Percentiles rank a stretch among this genome's conserved stretches.
Evolutionary conservation across 2,888 invertebrate species (phyloP).

Genomic region (Patella depressa): DNA sequence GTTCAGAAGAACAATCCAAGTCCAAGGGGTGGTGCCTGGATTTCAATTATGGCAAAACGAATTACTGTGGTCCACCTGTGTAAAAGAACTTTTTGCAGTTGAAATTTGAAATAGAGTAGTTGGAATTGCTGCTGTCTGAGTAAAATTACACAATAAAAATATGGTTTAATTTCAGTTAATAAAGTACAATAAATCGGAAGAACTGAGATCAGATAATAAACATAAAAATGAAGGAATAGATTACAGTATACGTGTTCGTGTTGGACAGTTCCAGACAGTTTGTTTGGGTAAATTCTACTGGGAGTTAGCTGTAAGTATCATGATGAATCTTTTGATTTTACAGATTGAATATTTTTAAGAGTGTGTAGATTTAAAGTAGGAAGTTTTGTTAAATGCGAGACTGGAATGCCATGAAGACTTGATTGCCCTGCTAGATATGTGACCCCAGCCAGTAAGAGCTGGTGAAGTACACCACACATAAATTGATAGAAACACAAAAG

Average conservation of each 20-base stretch:
- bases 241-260: slow-evolving; percentile 79
- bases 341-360: too few species aligned
- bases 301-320: slow-evolving; percentile 67
- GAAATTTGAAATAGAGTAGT: too few species aligned
- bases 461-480: too few species aligned
- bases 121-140: too few species aligned
- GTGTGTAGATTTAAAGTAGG: neutral
- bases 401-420: neutral
- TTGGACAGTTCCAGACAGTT: slow-evolving; percentile 82
- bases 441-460: too few species aligned
- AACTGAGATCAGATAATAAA: slow-evolving; percentile 58
- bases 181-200: slow-evolving; percentile 71
- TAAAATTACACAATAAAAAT: too few species aligned
- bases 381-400: neutral
- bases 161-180: slow-evolving; percentile 39
- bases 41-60: too few species aligned
- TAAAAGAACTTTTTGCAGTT: too few species aligned
- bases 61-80: too few species aligned
- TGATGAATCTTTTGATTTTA: neutral
- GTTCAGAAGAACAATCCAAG: too few species aligned
- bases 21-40: too few species aligned
- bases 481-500: too few species aligned
- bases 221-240: slow-evolving; percentile 72
- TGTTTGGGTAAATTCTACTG: slow-evolving; percentile 74
- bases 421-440: neutral